These are phyloP conservation scores for Druceiella hillmani DNA, from an alignment of 2,888 invertebrate species.

Conservation along the genomic window DNA sequence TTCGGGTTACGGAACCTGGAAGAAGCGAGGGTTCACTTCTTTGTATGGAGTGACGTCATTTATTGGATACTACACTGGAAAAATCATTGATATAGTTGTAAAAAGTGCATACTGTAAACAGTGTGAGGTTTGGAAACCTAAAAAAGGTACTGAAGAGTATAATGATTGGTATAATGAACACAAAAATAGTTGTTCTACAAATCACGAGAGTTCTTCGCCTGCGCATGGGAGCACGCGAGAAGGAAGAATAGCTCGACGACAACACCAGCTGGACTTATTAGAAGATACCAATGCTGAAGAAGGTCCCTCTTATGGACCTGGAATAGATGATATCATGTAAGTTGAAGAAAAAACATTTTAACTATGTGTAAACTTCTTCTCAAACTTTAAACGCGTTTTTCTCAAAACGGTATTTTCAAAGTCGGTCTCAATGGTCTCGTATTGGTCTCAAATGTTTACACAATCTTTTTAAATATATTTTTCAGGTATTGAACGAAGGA, in stretches of 20 bases:
- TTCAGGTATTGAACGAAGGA: conserved; percentile 9
- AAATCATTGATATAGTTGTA: no score
- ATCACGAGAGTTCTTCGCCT: no score
- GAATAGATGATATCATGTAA: conserved; percentile 11
- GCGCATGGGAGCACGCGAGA: conserved; percentile 11
- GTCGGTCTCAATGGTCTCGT: conserved; percentile 9
- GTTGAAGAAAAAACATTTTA: conserved; percentile 13
- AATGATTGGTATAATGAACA: no score
- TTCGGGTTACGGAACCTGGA: no score
- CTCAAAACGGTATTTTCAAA: conserved; percentile 13
- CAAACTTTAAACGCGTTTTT: conserved; percentile 13
- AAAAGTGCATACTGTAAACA: no score
- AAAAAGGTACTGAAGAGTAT: no score
- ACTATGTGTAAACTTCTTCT: no score
- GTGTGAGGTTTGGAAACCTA: no score
- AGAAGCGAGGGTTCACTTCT: no score
- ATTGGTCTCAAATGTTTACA: conserved; percentile 14
- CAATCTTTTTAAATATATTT: conserved; percentile 13
- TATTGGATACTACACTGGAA: no score
- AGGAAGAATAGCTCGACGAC: conserved; percentile 13
- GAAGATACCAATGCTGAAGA: conserved; percentile 8
- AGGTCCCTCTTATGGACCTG: conserved; percentile 11
- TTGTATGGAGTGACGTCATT: no score
- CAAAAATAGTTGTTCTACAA: no score
- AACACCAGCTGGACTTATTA: conserved; percentile 11